Base-by-base conservation (phyloP, 2,113 vertebrate species). In the mouse (Mus musculus) region DNA sequence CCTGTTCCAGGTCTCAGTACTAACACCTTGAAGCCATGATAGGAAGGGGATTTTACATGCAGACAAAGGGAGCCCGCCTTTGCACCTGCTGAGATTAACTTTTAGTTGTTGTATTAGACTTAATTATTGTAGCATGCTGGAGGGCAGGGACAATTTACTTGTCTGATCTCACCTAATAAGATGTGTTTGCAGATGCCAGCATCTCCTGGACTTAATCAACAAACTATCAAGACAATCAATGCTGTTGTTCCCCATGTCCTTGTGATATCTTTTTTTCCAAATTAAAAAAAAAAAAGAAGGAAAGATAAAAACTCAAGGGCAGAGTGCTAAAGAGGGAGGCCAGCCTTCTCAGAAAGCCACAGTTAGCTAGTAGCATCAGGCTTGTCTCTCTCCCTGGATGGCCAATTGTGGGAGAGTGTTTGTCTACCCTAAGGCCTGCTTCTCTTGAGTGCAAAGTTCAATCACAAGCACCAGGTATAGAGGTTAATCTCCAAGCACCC, bases 11-110 rank as follows among this genome's bases (percentile, higher is more conserved):
- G 75, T 96, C 96, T 95, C 95, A 63, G 33, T 95, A 82, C 95
- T 95, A 42, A 93, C 92, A 96, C 78, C 96, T 96, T 90, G 88
- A 95, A 89, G 77, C 65, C 81, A 52, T 67, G 93, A 36, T 93
- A 59, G 59, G 78, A 97, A 97, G 33, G 91, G 95, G 85, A 69
- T 65, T 98, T 88, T 91, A 46, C 88, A 52, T 3, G 46, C 77
- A 96, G 98, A 97, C 94, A 97, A 96, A 95, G 95, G 97, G 54
- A 97, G 63, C 22, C 16, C 26, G 89, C 95, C 95, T 97, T 95
- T 94, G 89, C 72, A 87, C 95, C 90, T 96, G 94, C 89, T 98
- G 96, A 98, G 97, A 98, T 98, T 98, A 98, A 98, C 84, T 98
- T 97, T 95, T 94, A 36, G 72, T 39, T 98, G 98, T 97, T 98